Evolutionary conservation across 2,888 invertebrate species (phyloP).

Genomic region (Noctua janthina): DNA sequence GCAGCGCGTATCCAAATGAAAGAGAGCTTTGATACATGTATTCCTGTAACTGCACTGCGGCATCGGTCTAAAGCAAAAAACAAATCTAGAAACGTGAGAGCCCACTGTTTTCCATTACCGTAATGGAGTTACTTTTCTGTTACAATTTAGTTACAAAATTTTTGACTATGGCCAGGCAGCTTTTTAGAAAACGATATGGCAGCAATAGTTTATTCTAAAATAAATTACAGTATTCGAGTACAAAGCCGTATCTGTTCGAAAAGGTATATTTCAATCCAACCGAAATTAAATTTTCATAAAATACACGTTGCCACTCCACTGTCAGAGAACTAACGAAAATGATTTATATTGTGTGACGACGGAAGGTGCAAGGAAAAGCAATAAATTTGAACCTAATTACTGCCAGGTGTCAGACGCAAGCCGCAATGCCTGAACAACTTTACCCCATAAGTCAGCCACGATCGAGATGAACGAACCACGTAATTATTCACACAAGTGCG

Average conservation of each 20-base stretch:
- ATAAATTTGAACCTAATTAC: constrained; percentile 87
- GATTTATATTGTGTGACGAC: constrained; percentile 76
- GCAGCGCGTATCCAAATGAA: constrained; percentile 82
- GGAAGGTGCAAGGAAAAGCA: constrained; percentile 79
- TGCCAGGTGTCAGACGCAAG: constrained; percentile 86
- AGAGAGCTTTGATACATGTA: constrained; percentile 87
- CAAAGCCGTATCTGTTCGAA: constrained; percentile 56
- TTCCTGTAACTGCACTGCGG: constrained; percentile 87
- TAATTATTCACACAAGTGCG: constrained; percentile 71
- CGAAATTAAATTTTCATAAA: constrained; percentile 72
- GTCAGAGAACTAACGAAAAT: constrained; percentile 76
- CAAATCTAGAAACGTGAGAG: constrained; percentile 81
- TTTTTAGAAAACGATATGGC: constrained; percentile 63
- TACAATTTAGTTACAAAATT: constrained; percentile 81
- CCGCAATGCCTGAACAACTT: constrained; percentile 82
- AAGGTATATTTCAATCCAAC: constrained; percentile 63
- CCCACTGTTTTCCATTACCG: constrained; percentile 87
- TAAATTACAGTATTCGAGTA: constrained; percentile 55
- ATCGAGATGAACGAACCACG: constrained; percentile 79
- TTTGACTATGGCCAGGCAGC: constrained; percentile 59
- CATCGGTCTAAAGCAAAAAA: constrained; percentile 80
- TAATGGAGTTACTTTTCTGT: constrained; percentile 86
- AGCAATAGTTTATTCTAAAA: constrained; percentile 64
- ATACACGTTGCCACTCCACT: constrained; percentile 68
- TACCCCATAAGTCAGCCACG: constrained; percentile 82